Percentiles rank a stretch among this genome's conserved stretches.
Conservation (phyloP, 2,888 invertebrate species). For the Perdita meconis region DNA sequence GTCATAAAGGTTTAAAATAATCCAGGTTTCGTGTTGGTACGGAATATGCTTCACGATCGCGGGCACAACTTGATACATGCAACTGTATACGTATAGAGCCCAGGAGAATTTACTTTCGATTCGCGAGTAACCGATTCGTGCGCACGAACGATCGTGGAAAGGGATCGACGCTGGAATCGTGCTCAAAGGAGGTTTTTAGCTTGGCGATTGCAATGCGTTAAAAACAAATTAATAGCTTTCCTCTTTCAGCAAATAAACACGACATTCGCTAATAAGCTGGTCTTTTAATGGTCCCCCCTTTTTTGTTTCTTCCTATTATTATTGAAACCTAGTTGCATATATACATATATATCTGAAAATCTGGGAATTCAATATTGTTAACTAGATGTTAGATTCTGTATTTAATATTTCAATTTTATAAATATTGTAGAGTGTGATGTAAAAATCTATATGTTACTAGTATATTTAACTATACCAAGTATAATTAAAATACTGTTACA, state of each 20-base stretch:
- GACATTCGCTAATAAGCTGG: neutral
- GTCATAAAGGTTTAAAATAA: neutral
- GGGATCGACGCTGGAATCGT: slow-evolving; percentile 46
- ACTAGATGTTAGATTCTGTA: neutral
- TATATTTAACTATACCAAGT: too few relatives aligned
- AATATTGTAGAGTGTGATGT: too few relatives aligned
- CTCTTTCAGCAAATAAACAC: neutral
- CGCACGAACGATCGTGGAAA: slow-evolving; percentile 55
- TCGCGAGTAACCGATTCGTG: slow-evolving; percentile 55
- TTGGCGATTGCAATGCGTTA: slow-evolving; percentile 20
- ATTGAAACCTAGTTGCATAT: neutral
- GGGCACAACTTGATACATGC: slow-evolving; percentile 47
- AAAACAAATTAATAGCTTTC: slow-evolving; percentile 33
- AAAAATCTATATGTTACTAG: too few relatives aligned
- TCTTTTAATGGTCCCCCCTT: neutral
- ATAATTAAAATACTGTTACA: too few relatives aligned
- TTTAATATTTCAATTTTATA: too few relatives aligned
- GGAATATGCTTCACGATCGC: slow-evolving; percentile 61
- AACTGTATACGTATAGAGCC: slow-evolving; percentile 26
- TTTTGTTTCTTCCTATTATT: neutral
- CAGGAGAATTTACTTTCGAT: slow-evolving; percentile 72
- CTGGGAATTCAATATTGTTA: neutral
- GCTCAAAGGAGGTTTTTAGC: slow-evolving; percentile 35
- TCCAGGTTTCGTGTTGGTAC: neutral
- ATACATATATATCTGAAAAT: neutral